These are phyloP conservation scores for Pomacea maculata DNA, from an alignment of 1,140 invertebrate species.

Conservation along the genomic window DNA sequence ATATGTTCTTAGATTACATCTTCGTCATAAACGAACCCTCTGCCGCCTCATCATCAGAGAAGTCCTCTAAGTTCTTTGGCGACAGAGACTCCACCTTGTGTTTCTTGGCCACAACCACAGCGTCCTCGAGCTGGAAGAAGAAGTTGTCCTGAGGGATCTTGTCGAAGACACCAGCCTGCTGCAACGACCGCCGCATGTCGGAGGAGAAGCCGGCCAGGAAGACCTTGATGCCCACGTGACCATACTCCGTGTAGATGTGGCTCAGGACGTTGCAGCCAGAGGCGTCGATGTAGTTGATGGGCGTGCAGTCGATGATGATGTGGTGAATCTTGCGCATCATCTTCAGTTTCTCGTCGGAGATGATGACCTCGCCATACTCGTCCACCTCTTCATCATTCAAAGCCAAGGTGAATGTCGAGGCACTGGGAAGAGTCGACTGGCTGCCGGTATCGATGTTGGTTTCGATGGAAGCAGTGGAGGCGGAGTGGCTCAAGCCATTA, in stretches of 20 bases:
- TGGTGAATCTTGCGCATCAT: conserved; percentile 55
- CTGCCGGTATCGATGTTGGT: conserved; percentile 12
- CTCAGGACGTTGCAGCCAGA: conserved; percentile 64
- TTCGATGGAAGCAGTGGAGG: conserved; percentile 20
- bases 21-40: conserved; percentile 59
- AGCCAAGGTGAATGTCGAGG: conserved; percentile 4
- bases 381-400: conserved; percentile 49
- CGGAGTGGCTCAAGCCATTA: background rate
- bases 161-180: conserved; percentile 50
- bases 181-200: conserved; percentile 48
- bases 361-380: conserved; percentile 48
- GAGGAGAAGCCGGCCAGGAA: conserved; percentile 50
- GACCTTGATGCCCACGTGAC: conserved; percentile 54
- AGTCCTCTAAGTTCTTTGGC: conserved; percentile 45
- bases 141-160: conserved; percentile 49
- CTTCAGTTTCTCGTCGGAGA: conserved; percentile 51
- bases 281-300: conserved; percentile 65
- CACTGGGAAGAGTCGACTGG: too few relatives aligned
- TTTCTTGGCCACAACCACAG: conserved; percentile 48
- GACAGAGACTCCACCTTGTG: conserved; percentile 37
- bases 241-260: conserved; percentile 57
- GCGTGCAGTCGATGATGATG: conserved; percentile 63
- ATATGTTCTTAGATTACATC: conserved; percentile 24
- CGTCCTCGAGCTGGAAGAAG: conserved; percentile 52
- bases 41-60: conserved; percentile 53